These are phyloP conservation scores for Chaetophractus vellerosus DNA, from an alignment of 2,797 vertebrate genomes.

Conservation along the genomic window DNA sequence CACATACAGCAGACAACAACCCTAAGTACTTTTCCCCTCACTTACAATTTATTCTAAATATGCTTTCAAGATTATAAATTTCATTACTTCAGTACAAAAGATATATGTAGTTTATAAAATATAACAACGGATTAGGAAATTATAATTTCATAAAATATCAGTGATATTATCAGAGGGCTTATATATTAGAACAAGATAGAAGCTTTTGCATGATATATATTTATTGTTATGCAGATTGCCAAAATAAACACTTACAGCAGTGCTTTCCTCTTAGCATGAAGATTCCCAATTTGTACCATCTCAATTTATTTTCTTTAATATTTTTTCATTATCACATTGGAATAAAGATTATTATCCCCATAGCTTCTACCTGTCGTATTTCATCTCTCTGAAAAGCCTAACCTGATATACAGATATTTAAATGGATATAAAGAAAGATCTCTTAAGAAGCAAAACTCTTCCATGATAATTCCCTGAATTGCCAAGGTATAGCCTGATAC, in stretches of 20 bases:
- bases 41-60: conserved; percentile 21
- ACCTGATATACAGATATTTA: background rate
- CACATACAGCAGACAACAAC: background rate
- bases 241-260: background rate
- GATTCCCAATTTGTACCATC: background rate
- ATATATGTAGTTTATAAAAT: background rate
- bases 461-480: background rate
- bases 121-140: background rate
- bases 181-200: background rate
- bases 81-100: conserved; percentile 21
- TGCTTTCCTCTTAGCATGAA: background rate
- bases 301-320: background rate
- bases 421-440: background rate
- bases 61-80: background rate
- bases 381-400: background rate
- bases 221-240: background rate
- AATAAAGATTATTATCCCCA: background rate
- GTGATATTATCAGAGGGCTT: background rate
- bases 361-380: background rate
- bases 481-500: background rate
- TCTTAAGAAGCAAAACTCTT: background rate
- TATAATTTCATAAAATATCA: background rate
- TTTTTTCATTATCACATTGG: background rate
- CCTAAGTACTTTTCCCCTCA: background rate
- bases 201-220: background rate